Percentiles rank a stretch among this genome's conserved stretches.
phyloP scores from a whole-genome alignment of 2,797 vertebrate species.

The Bradypodion pumilum region DNA sequence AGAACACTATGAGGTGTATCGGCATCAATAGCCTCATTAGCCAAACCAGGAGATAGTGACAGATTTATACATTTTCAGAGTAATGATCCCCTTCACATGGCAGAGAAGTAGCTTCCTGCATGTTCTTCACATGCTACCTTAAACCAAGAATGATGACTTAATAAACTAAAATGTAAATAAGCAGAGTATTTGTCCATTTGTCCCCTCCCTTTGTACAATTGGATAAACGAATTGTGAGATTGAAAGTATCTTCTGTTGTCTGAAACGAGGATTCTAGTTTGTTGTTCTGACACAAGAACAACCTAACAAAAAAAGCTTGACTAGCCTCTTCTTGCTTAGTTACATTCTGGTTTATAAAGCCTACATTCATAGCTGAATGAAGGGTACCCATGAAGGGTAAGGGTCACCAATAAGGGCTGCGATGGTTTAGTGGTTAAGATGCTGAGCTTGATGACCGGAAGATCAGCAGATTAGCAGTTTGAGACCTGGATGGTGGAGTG shows the following conservation, averaged over 20 bases:
- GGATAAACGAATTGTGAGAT: neutral
- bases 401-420: no score
- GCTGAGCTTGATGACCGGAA: no score
- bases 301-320: neutral
- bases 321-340: no score
- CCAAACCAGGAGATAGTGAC: no score
- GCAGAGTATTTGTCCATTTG: neutral
- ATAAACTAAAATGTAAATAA: neutral
- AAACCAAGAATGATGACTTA: neutral
- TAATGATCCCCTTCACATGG: neutral
- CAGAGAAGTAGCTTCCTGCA: neutral
- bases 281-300: neutral
- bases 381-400: no score
- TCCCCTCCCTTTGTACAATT: neutral
- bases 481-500: no score
- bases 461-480: no score
- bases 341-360: neutral
- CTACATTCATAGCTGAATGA: neutral
- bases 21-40: neutral
- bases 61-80: neutral
- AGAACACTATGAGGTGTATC: neutral
- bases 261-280: neutral
- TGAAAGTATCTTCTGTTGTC: neutral
- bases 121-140: neutral
- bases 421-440: no score